Conservation (phyloP, 2,888 invertebrate species). For the Dermolepida albohirtum region DNA sequence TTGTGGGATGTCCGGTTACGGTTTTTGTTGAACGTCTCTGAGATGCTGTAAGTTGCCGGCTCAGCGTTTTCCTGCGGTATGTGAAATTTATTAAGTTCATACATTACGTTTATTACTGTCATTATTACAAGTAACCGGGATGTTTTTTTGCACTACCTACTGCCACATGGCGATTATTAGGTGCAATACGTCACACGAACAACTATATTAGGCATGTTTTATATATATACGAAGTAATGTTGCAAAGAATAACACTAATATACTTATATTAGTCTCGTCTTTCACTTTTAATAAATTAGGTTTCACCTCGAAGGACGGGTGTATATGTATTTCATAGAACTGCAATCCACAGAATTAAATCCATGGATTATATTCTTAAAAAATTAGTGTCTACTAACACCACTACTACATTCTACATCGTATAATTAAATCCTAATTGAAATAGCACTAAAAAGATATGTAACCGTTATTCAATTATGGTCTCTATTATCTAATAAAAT, state of each 20-base stretch:
- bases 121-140: slow-evolving; percentile 36
- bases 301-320: background rate
- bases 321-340: too few species aligned
- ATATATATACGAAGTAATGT: slow-evolving; percentile 10
- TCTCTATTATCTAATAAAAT: too few species aligned
- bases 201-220: slow-evolving; percentile 23
- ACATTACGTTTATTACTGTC: slow-evolving; percentile 48
- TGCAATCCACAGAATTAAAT: too few species aligned
- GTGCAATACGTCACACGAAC: slow-evolving; percentile 16
- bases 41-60: slow-evolving; percentile 52
- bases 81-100: slow-evolving; percentile 49
- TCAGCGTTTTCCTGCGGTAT: slow-evolving; percentile 48
- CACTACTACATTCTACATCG: too few species aligned
- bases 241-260: background rate
- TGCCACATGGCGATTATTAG: slow-evolving; percentile 27
- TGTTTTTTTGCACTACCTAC: slow-evolving; percentile 15
- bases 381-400: too few species aligned
- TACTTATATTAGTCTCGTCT: slow-evolving; percentile 4
- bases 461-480: too few species aligned
- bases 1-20: slow-evolving; percentile 53
- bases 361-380: too few species aligned
- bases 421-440: too few species aligned
- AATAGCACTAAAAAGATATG: too few species aligned
- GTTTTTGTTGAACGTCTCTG: slow-evolving; percentile 51
- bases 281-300: slow-evolving; percentile 3